These are phyloP conservation scores for Sprattus sprattus DNA, from an alignment of 2,113 vertebrate genomes.

Conservation along the genomic window DNA sequence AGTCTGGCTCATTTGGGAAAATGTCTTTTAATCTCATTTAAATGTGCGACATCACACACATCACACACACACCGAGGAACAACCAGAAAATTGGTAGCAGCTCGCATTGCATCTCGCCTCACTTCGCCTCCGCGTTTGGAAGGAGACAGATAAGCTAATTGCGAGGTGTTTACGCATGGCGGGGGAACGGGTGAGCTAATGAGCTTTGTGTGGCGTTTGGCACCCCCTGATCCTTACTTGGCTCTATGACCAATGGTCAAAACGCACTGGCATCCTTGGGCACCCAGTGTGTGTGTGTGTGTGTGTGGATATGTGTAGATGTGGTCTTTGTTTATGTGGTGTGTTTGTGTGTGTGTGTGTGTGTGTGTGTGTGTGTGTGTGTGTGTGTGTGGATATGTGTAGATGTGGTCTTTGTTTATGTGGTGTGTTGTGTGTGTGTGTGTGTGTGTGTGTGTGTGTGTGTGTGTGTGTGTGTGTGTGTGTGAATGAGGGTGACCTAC, in stretches of 20 bases:
- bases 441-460: background rate
- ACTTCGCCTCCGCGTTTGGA: background rate
- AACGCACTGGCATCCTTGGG: background rate
- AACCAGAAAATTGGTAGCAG: background rate
- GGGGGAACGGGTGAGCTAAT: background rate
- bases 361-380: background rate
- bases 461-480: background rate
- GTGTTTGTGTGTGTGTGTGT: background rate
- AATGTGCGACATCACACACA: conserved; percentile 63
- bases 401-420: background rate
- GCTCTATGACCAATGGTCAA: background rate
- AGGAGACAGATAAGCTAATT: background rate
- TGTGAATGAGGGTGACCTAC: background rate
- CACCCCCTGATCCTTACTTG: conserved; percentile 22
- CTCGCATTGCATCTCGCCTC: background rate
- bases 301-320: background rate
- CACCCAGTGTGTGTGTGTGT: background rate
- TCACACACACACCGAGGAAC: conserved; percentile 37
- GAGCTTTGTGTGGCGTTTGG: conserved; percentile 15
- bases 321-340: background rate
- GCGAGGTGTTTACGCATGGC: conserved; percentile 4
- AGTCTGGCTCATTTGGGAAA: conserved; percentile 65
- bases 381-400: background rate
- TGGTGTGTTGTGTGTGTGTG: background rate
- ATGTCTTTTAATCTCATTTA: conserved; percentile 65